Evolutionary conservation across 2,113 vertebrate genomes (phyloP).

Genomic region (Carassius carassius): DNA sequence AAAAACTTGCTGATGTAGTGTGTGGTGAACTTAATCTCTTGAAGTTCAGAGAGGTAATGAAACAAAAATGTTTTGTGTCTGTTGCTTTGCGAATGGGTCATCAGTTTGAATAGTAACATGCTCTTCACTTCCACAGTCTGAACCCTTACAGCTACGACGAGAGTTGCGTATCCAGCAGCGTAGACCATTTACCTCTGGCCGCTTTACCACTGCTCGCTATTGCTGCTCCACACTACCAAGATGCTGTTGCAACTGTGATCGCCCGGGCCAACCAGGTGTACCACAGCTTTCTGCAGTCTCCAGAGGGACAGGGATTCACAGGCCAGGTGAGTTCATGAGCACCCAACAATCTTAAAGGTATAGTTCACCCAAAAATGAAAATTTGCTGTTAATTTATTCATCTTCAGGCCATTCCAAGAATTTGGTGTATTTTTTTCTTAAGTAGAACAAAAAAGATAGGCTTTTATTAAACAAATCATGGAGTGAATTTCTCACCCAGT

Average conservation of each 20-base stretch:
- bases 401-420: too few species aligned
- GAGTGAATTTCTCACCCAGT: too few species aligned
- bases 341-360: not conserved
- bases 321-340: constrained; percentile 77
- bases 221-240: constrained; percentile 93
- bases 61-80: not conserved
- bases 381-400: too few species aligned
- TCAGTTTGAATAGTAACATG: not conserved
- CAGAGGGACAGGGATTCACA: constrained; percentile 90
- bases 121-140: constrained; percentile 73
- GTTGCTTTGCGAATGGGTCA: not conserved
- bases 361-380: too few species aligned
- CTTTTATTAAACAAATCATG: too few species aligned
- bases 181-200: constrained; percentile 94
- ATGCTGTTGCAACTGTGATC: constrained; percentile 90
- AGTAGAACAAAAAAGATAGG: too few species aligned
- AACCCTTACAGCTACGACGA: constrained; percentile 97
- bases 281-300: constrained; percentile 88
- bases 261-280: constrained; percentile 92
- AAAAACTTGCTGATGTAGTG: not conserved
- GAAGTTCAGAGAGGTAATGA: not conserved
- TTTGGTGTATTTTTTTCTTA: too few species aligned
- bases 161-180: constrained; percentile 90
- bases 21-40: not conserved
- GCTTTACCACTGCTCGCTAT: constrained; percentile 94